Conservation (phyloP, 2,113 vertebrate genomes). For the Alligator sinensis region DNA sequence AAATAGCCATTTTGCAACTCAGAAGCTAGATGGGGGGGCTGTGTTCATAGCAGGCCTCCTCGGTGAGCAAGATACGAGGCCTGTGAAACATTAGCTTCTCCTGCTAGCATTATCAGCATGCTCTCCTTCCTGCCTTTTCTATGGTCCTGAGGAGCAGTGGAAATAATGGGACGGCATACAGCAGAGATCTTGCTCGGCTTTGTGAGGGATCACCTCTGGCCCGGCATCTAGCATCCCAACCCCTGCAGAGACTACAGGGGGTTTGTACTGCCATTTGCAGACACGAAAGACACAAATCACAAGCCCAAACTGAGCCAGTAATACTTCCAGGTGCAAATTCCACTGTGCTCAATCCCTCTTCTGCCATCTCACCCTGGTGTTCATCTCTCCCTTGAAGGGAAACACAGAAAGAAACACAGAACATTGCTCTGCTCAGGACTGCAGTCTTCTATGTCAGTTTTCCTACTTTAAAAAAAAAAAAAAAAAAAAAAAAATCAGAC, state of each 20-base stretch:
- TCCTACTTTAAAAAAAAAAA: background rate
- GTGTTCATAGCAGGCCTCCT: background rate
- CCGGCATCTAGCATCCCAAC: background rate
- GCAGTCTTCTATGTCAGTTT: background rate
- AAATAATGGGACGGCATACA: background rate
- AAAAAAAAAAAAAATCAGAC: background rate
- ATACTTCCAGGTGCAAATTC: too few species aligned
- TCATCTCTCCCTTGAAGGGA: background rate
- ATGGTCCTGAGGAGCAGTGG: background rate
- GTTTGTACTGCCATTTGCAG: background rate
- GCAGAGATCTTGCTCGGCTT: background rate
- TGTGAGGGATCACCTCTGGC: accelerated
- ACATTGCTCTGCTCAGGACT: background rate
- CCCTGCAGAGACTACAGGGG: accelerated
- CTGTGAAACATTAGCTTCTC: too few species aligned
- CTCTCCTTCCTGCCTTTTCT: background rate
- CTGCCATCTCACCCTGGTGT: too few species aligned
- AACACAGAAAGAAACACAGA: too few species aligned
- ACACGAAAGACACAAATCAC: background rate
- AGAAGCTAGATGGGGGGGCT: too few species aligned
- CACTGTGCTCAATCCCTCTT: too few species aligned
- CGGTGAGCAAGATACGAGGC: background rate
- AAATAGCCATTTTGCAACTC: too few species aligned
- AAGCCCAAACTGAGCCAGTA: background rate
- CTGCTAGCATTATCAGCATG: too few species aligned